Conservation (phyloP, 2,797 vertebrate genomes). For the Cirrhinus molitorella region DNA sequence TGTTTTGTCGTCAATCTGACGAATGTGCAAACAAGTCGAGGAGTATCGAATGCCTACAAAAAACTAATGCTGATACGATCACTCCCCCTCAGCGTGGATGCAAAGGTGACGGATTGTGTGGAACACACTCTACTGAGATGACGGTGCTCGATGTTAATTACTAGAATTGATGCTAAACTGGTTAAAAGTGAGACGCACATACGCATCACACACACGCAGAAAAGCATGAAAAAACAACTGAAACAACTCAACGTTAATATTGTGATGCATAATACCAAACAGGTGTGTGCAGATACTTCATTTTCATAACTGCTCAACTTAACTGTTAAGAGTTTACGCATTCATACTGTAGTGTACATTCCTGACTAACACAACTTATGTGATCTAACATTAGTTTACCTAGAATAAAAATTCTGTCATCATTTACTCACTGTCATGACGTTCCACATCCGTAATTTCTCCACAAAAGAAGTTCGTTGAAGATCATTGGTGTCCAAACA, state of each 20-base stretch:
- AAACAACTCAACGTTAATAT: conserved; percentile 2
- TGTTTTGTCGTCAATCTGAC: neutral
- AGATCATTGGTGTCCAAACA: neutral
- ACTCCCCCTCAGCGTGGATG: conserved; percentile 52
- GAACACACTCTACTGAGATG: conserved; percentile 58
- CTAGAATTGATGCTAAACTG: conserved; percentile 60
- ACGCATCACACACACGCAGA: neutral
- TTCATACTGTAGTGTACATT: neutral
- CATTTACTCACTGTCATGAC: neutral
- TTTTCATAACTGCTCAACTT: neutral
- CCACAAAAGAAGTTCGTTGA: neutral
- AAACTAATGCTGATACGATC: conserved; percentile 47
- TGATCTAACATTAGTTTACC: neutral
- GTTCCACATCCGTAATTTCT: neutral
- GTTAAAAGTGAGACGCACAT: conserved; percentile 10
- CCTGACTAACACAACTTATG: neutral
- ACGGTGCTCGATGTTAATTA: conserved; percentile 55
- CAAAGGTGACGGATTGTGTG: conserved; percentile 44
- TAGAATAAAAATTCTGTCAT: neutral
- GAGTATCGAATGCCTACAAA: neutral
- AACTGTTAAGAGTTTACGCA: neutral
- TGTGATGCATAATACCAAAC: neutral
- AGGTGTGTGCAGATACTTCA: neutral
- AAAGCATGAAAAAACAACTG: conserved; percentile 1
- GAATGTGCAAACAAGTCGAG: neutral